Evolutionary conservation across 2,113 vertebrate species (phyloP), one percentile per base, ranked within the genome.

Genomic region (Polypterus senegalus): DNA sequence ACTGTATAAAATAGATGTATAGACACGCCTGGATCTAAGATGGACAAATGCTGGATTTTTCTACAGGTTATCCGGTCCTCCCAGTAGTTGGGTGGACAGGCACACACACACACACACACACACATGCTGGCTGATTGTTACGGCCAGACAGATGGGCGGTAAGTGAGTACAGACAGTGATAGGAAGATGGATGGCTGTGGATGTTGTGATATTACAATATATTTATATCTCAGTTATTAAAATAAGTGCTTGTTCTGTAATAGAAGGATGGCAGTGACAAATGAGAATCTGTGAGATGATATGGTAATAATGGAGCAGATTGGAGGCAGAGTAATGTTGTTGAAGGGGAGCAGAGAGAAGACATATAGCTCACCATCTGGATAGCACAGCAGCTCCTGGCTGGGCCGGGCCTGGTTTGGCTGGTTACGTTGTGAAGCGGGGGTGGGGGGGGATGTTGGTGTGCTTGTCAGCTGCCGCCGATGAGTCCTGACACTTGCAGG

Each of bases 401-500:
- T 7, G 10, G 57, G 11, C 43, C 9, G 6, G 3, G 7, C 44
- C 10, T 27, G 27, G 27, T 27, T 27, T 27, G 27, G 27, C 27
- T 27, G 27, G 27, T 1, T 27, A 27, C 27, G 27, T 27, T 27
- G 27, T 27, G 27, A 27, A 27, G 45, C 6, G 46, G 7, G 43
- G 47, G 55, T 55, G 67, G 49, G n/a, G 49, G 47, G 55, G 59
- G 67, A 70, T 68, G 61, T 65, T 54, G 77, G 68, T 73, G 69
- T 63, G 71, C 63, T 77, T 82, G 65, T 75, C 73, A 60, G 63
- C 71, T 75, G 72, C 63, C 48, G 4, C 69, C 69, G 74, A 86
- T 82, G 69, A 70, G 76, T 85, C 68, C 71, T 81, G 86, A 84
- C 83, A 79, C 71, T 74, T 69, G 44, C 74, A 80, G 75, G 71